A percentile compares a stretch with the other conserved stretches of the same genome.
Conservation (phyloP, 1,140 invertebrate genomes). For the Aradophagus sp. region DNA sequence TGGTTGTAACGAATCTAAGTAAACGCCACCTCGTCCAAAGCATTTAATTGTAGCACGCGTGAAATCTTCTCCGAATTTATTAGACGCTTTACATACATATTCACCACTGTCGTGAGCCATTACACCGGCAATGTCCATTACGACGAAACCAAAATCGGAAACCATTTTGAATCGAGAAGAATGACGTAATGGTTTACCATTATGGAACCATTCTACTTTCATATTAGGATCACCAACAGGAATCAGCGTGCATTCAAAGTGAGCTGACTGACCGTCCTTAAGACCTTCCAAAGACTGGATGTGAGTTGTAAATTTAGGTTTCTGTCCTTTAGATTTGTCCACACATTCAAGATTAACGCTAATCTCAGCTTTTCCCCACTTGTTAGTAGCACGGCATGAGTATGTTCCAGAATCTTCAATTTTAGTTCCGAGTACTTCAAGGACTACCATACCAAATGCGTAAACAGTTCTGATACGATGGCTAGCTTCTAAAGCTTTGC, state of each 20-base stretch:
- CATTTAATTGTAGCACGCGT: slow-evolving; percentile 89
- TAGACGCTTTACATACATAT: slow-evolving; percentile 91
- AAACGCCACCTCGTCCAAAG: slow-evolving; percentile 90
- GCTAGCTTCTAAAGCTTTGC: slow-evolving; percentile 89
- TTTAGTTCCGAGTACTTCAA: slow-evolving; percentile 93
- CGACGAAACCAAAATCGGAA: slow-evolving; percentile 96
- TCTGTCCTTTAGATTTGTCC: slow-evolving; percentile 88
- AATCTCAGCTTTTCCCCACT: slow-evolving; percentile 90
- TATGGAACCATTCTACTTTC: slow-evolving; percentile 97
- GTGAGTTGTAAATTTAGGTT: slow-evolving; percentile 91
- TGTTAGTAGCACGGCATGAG: slow-evolving; percentile 90
- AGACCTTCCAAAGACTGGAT: slow-evolving; percentile 89
- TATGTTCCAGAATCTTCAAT: slow-evolving; percentile 91
- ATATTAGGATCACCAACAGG: slow-evolving; percentile 95
- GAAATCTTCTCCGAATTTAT: slow-evolving; percentile 92
- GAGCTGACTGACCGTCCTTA: slow-evolving; percentile 92
- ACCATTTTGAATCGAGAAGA: slow-evolving; percentile 94
- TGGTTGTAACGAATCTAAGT: slow-evolving; percentile 94
- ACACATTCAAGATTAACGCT: slow-evolving; percentile 88
- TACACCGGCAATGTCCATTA: slow-evolving; percentile 95
- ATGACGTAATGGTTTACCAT: slow-evolving; percentile 89
- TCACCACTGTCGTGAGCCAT: slow-evolving; percentile 95
- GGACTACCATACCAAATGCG: slow-evolving; percentile 95
- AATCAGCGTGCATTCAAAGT: slow-evolving; percentile 93
- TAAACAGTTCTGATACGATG: slow-evolving; percentile 92